Evolutionary conservation across 2,888 invertebrate genomes (phyloP).

Genomic region (Malacosoma neustria): DNA sequence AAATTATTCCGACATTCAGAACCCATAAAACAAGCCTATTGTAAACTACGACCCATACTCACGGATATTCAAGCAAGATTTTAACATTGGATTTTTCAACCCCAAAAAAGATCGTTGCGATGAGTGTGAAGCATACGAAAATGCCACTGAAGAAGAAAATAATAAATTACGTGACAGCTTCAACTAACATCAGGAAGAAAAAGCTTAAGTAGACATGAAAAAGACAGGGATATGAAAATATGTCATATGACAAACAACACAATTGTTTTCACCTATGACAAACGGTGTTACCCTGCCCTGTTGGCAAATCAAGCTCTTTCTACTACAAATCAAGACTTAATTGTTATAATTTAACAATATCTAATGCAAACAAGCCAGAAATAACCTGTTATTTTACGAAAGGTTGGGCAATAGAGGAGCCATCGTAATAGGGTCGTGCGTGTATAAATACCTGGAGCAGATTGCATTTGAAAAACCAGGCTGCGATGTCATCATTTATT

Average conservation of each 20-base stretch:
- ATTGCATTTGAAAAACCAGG: background rate
- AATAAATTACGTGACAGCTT: background rate
- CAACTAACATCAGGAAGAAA: background rate
- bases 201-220: too few relatives aligned
- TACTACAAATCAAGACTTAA: background rate
- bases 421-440: constrained; percentile 7
- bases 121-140: background rate
- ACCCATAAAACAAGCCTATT: background rate
- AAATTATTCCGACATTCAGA: background rate
- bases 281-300: background rate
- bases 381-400: constrained; percentile 2
- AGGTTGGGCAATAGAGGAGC: constrained; percentile 4
- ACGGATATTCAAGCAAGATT: background rate
- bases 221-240: constrained; percentile 1
- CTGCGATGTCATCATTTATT: background rate
- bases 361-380: background rate
- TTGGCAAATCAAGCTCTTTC: background rate
- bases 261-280: background rate
- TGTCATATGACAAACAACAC: background rate
- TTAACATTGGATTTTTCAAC: background rate
- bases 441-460: constrained; percentile 4
- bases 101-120: background rate
- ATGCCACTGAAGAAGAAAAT: background rate
- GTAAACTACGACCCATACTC: background rate
- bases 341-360: background rate